Evolutionary conservation across 2,888 invertebrate species (phyloP), one percentile per base, ranked within the genome.

Genomic region (Mimumesa dahlbomi): DNA sequence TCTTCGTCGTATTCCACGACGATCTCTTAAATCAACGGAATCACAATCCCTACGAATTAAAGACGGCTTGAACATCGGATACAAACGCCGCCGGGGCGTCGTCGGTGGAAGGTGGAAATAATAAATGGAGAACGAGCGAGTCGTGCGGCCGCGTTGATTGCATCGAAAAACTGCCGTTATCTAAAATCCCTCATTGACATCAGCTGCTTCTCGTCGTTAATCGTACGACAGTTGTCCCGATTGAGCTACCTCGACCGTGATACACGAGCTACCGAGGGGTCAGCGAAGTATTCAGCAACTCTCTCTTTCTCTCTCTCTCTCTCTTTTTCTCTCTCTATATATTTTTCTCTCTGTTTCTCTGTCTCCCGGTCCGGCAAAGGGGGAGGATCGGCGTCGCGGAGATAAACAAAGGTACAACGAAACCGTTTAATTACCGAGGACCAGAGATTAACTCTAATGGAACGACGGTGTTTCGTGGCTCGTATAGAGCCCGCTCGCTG

Each of bases 381-480:
- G 49, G 61, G 62, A 57, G 56, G 49, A 50, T 75, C 65, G 64
- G 72, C 58, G 49, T 53, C 71, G 73, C 49, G 42, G 72, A 83
- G 84, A 85, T 84, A 84, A 86, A 85, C 84, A 84, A 84, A 82
- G 80, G 81, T 84, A 84, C 84, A 85, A 83, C 81, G 83, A 76
- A 85, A 87, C 82, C 84, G 85, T 87, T 88, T 87, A 88, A 88
- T 88, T 87, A 86, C 85, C 79, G 69, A 63, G 68, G 73, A 68
- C 70, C 79, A 65, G 74, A 85, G 85, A 87, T 87, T 87, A 87
- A 83, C 84, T 80, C 86, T 87, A 87, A 88, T 88, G 88, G 87
- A 86, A 84, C 82, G 84, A 79, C 73, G 82, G 76, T 85, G 83
- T 84, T 86, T 80, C 76, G 63, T 76, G 57, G 61, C 56, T 53